Percentiles rank a stretch among this genome's conserved stretches.
Evolutionary conservation across 2,888 invertebrate species (phyloP).

Genomic region (Philhelius pedissequus): DNA sequence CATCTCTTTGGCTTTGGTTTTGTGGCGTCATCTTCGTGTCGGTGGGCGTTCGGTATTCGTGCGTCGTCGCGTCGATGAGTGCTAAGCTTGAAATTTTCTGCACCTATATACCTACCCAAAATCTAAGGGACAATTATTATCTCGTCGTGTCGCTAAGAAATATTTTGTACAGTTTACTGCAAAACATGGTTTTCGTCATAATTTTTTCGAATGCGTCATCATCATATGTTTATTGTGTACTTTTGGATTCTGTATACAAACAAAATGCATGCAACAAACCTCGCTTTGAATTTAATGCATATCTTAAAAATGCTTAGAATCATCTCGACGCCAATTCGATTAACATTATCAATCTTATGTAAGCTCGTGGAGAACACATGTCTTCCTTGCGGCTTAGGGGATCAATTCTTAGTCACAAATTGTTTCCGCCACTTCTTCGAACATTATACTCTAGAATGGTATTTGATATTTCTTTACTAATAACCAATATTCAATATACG

Average conservation of each 20-base stretch:
- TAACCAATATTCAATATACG: too few relatives aligned
- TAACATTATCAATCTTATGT: too few relatives aligned
- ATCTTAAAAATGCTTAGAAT: too few relatives aligned
- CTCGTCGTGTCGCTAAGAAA: background rate
- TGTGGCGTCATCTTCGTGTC: background rate
- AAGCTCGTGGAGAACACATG: too few relatives aligned
- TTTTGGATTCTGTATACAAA: background rate
- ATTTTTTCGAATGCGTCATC: background rate
- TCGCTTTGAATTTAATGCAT: too few relatives aligned
- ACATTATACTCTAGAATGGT: too few relatives aligned
- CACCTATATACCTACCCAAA: background rate
- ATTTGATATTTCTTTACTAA: too few relatives aligned
- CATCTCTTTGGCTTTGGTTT: constrained; percentile 17
- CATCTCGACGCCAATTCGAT: too few relatives aligned
- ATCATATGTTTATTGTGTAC: too few relatives aligned
- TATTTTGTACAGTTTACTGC: constrained; percentile 59
- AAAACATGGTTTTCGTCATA: constrained; percentile 51
- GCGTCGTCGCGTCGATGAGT: constrained; percentile 16
- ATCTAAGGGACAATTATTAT: constrained; percentile 32
- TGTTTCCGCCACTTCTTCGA: too few relatives aligned
- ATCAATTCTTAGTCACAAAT: too few relatives aligned
- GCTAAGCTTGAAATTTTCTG: constrained; percentile 53
- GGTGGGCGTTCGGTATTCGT: background rate
- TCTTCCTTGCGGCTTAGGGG: too few relatives aligned
- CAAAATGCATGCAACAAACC: background rate